These are phyloP conservation scores for Zaprionus gabonicus DNA, from an alignment of 1,140 invertebrate genomes.

Conservation along the genomic window DNA sequence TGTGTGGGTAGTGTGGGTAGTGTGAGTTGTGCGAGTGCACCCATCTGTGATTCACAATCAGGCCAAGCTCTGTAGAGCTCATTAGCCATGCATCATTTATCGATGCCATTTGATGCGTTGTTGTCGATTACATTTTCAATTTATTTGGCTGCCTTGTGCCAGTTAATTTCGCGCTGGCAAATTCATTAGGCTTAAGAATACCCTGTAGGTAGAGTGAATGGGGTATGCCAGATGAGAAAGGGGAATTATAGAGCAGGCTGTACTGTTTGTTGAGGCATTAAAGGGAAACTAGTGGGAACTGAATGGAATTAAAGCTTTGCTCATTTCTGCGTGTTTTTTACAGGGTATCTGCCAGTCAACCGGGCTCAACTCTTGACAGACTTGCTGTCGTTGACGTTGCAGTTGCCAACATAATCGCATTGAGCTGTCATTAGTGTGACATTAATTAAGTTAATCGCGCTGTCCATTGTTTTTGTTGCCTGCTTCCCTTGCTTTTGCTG, in stretches of 20 bases:
- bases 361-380: neutral
- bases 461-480: constrained; percentile 29
- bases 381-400: constrained; percentile 19
- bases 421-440: constrained; percentile 81
- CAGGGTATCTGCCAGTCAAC: neutral
- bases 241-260: neutral
- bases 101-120: constrained; percentile 50
- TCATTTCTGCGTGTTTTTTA: neutral
- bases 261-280: neutral
- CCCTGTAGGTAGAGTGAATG: neutral
- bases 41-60: constrained; percentile 18
- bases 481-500: neutral
- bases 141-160: constrained; percentile 56
- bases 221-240: neutral
- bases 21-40: neutral
- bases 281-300: neutral
- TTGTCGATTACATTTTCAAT: constrained; percentile 66
- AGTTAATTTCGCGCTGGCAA: constrained; percentile 61
- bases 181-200: constrained; percentile 52
- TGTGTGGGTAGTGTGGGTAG: neutral
- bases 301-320: neutral
- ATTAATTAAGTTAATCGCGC: constrained; percentile 82
- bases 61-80: constrained; percentile 26
- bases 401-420: constrained; percentile 78
- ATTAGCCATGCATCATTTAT: constrained; percentile 72